phyloP scores from a whole-genome alignment of 2,888 invertebrate genomes.

The Ennomos quercinarius region DNA sequence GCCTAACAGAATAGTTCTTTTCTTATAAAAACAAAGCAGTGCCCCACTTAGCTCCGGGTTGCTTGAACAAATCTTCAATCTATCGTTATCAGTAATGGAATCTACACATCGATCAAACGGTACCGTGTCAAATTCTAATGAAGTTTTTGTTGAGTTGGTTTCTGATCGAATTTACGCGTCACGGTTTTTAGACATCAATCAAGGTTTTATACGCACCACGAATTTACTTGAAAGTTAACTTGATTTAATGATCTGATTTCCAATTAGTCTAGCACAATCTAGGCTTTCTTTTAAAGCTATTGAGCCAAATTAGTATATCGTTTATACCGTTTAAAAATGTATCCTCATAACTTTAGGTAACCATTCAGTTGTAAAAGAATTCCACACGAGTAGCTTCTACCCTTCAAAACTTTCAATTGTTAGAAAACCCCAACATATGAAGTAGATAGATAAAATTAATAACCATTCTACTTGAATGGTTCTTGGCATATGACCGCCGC shows the following conservation, averaged over 20 bases:
- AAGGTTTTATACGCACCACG: too few relatives aligned
- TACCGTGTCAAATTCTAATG: conserved; percentile 47
- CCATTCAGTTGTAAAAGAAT: too few relatives aligned
- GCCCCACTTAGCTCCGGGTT: conserved; percentile 19
- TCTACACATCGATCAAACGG: conserved; percentile 52
- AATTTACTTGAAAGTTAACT: too few relatives aligned
- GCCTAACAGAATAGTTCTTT: neutral
- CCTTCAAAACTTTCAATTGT: neutral
- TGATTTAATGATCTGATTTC: too few relatives aligned
- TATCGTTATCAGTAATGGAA: conserved; percentile 51
- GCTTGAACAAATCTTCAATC: conserved; percentile 40
- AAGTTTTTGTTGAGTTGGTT: conserved; percentile 38
- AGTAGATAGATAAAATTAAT: conserved; percentile 28
- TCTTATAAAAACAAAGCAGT: conserved; percentile 24
- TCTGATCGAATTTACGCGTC: conserved; percentile 9
- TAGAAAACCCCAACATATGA: conserved; percentile 3
- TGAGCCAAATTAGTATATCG: too few relatives aligned
- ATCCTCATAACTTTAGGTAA: too few relatives aligned
- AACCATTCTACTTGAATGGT: conserved; percentile 21
- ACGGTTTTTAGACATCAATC: too few relatives aligned
- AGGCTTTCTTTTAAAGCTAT: too few relatives aligned
- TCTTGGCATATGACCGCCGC: conserved; percentile 30
- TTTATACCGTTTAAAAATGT: too few relatives aligned
- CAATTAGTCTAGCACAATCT: too few relatives aligned
- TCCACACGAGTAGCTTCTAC: neutral